Evolutionary conservation across 2,113 vertebrate genomes (phyloP), one percentile per base, ranked within the genome.

Genomic region (Pristiophorus japonicus): DNA sequence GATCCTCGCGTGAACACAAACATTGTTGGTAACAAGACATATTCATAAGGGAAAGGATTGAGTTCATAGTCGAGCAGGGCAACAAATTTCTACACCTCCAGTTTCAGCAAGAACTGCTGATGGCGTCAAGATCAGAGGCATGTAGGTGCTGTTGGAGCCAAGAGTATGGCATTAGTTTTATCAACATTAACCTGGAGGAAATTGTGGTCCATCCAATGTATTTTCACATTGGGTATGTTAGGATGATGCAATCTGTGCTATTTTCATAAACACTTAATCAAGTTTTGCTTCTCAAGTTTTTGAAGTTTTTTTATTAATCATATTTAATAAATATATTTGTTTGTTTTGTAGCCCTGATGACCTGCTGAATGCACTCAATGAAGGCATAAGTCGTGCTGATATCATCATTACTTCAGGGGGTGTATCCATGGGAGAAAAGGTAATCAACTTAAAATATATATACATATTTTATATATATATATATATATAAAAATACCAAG

Each of bases 321-420:
- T 47, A 45, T 67, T 67, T 24, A 70, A 78, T 75, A 34, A n/a
- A 59, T 81, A 22, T 96, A 7, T 66, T 45, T 95, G n/a, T 34
- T 95, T 65, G 97, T 96, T 96, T 96, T 97, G 95, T 97, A 99
- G 99, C 98, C 99, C 99, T 96, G 99, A 99, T 97, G 99, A 99
- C 97, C 98, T 99, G 98, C 98, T 99, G 97, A 99, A 99, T 97
- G 99, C 99, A 97, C 98, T 99, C 98, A 99, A 99, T 97, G 99
- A 99, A 97, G 99, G 99, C 97, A 99, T 99, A 97, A 99, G 98
- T 97, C 99, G 99, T 97, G 99, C 99, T 97, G 99, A 99, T 97
- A 98, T 99, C 98, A 99, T 99, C 98, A 99, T 99, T 98, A 99
- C 99, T 97, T 99, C 99, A 98, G 99, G 99, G 97, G 99, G 99